Evolutionary conservation across 2,888 invertebrate genomes (phyloP).

Genomic region (Malthinus seriepunctatus): DNA sequence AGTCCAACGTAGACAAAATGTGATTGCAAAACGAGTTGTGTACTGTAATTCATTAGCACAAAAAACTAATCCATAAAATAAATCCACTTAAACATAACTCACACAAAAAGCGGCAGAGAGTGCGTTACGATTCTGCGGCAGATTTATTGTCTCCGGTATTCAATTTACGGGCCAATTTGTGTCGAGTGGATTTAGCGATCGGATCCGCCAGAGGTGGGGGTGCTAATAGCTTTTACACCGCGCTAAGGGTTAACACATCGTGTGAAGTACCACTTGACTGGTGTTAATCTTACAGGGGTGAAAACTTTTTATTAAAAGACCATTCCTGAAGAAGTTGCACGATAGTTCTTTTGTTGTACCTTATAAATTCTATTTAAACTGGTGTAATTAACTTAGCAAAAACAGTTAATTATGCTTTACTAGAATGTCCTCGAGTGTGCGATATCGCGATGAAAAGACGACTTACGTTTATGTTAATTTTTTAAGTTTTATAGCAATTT

Average conservation of each 20-base stretch:
- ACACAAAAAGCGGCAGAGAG: constrained; percentile 43
- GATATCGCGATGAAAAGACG: no score
- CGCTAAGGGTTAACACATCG: constrained; percentile 53
- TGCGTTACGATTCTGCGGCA: constrained; percentile 49
- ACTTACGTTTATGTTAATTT: no score
- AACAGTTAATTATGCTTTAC: no score
- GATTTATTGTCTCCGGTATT: constrained; percentile 53
- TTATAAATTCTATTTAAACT: no score
- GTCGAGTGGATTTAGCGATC: constrained; percentile 54
- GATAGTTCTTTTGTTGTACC: no score
- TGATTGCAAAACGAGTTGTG: constrained; percentile 31
- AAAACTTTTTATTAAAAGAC: constrained; percentile 12
- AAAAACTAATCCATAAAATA: constrained; percentile 53
- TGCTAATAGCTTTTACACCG: constrained; percentile 48
- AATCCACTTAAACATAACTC: constrained; percentile 51
- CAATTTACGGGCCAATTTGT: constrained; percentile 56
- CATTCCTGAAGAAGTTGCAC: background rate
- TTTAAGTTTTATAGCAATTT: no score
- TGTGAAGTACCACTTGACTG: constrained; percentile 54
- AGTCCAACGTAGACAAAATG: constrained; percentile 13
- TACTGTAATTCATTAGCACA: constrained; percentile 50
- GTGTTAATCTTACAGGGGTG: constrained; percentile 47
- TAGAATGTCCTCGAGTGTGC: background rate
- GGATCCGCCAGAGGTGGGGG: constrained; percentile 35
- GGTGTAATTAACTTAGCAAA: no score